phyloP scores from a whole-genome alignment of 1,140 invertebrate genomes.

The Paralvinella palmiformis region DNA sequence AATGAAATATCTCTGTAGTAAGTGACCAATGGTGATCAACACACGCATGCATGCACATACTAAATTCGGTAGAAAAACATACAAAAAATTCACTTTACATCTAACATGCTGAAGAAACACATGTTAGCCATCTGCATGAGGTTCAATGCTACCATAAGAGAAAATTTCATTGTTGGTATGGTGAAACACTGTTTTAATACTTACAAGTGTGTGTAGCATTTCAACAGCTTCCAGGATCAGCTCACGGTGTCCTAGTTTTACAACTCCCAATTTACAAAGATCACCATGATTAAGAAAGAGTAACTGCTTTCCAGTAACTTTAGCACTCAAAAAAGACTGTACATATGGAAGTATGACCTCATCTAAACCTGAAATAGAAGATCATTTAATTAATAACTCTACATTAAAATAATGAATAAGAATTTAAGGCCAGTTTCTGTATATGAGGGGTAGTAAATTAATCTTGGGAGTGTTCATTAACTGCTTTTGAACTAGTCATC shows the following conservation, averaged over 20 bases:
- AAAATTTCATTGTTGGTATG: too few relatives aligned
- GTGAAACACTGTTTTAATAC: too few relatives aligned
- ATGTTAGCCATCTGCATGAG: too few relatives aligned
- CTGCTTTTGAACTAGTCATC: neutral
- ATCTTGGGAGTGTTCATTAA: neutral
- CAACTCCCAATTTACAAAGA: neutral
- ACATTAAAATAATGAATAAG: neutral
- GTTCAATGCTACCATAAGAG: too few relatives aligned
- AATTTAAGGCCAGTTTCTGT: neutral
- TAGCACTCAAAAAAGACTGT: neutral
- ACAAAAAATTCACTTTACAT: too few relatives aligned
- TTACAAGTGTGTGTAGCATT: neutral
- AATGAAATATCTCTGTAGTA: too few relatives aligned
- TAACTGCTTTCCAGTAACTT: neutral
- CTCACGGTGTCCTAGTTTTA: slow-evolving; percentile 5
- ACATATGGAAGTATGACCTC: neutral
- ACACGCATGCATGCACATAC: too few relatives aligned
- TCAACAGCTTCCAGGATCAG: slow-evolving; percentile 7
- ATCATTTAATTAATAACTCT: neutral
- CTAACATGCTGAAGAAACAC: too few relatives aligned
- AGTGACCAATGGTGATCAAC: too few relatives aligned
- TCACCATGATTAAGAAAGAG: neutral
- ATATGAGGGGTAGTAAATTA: neutral
- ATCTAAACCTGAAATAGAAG: neutral
- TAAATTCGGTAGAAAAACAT: too few relatives aligned